Evolutionary conservation across 1,140 invertebrate genomes (phyloP), one percentile per base, ranked within the genome.

Genomic region (Limonius californicus): DNA sequence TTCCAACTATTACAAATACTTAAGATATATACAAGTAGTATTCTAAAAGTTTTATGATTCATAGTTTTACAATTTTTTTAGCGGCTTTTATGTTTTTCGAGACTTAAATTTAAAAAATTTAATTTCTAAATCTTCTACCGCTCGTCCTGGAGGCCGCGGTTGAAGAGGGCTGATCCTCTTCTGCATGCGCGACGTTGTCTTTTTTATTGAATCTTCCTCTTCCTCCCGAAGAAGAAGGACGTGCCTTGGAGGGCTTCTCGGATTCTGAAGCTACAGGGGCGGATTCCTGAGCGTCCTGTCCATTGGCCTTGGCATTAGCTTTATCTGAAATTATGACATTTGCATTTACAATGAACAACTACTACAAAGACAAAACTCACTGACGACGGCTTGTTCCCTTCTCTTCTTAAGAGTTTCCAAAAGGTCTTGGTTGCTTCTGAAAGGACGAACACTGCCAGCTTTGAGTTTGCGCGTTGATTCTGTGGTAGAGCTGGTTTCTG

Each of bases 351-450:
- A n/a, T n/a, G n/a, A 18, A 45, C n/a, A 45, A 8, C 11, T 54
- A 54, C 16, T 54, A 54, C 11, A 32, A 11, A 11, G 11, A 6
- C 27, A 4, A 32, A 54, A 68, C 69, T 72, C 73, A 76, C 77
- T 71, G 21, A 66, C 70, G 54, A 77, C 57, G 58, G 68, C 80
- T 74, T 82, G 83, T 71, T 82, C 83, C 72, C 78, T 80, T 65
- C 85, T 79, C 62, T 84, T 83, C 73, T 88, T 89, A 54, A 89
- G 74, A 1, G 85, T 84, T 56, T 84, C 87, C 42, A 89, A 74
- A 14, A 89, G 79, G 66, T 89, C 87, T 42, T 87, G 85, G 71
- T 89, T 89, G 68, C 86, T 88, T 68, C 87, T 81, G 77, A 85
- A 88, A 1, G 85, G 84, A 20, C 85, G 78, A 9, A 89, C 83